Conservation (phyloP, 1,140 invertebrate genomes). For the Papilio machaon region DNA sequence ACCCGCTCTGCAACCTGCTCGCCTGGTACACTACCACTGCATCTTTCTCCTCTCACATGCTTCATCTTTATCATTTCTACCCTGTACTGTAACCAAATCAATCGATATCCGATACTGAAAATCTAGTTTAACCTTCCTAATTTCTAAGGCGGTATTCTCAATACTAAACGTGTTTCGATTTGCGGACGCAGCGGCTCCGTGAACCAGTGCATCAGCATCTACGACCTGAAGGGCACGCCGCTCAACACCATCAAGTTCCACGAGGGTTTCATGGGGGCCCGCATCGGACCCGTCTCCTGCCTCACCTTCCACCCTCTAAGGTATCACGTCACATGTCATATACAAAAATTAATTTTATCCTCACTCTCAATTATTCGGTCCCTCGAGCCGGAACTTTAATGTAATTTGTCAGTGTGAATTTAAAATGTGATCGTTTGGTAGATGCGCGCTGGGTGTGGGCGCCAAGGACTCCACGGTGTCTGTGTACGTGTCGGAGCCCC, state of each 20-base stretch:
- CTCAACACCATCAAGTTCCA: conserved; percentile 92
- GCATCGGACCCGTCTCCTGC: conserved; percentile 92
- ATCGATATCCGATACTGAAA: too few relatives aligned
- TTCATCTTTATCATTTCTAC: too few relatives aligned
- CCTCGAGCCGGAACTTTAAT: background rate
- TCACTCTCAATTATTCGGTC: background rate
- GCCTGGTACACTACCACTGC: conserved; percentile 86
- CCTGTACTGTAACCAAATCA: too few relatives aligned
- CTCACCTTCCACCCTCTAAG: conserved; percentile 93
- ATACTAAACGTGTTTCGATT: background rate
- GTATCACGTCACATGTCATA: conserved; percentile 41
- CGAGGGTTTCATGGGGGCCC: conserved; percentile 95
- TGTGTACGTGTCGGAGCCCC: conserved; percentile 87
- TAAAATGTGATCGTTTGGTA: conserved; percentile 38
- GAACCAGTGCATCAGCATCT: conserved; percentile 91
- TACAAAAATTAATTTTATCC: background rate
- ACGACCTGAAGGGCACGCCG: conserved; percentile 86
- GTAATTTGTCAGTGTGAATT: conserved; percentile 68
- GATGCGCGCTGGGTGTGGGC: conserved; percentile 87
- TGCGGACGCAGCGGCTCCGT: conserved; percentile 87
- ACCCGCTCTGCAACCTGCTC: conserved; percentile 89
- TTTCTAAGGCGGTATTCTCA: background rate
- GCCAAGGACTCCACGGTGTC: conserved; percentile 90
- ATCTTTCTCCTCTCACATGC: too few relatives aligned
- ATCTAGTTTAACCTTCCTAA: too few relatives aligned